phyloP scores from a whole-genome alignment of 2,797 vertebrate species.

The Myotis vivesi region DNA sequence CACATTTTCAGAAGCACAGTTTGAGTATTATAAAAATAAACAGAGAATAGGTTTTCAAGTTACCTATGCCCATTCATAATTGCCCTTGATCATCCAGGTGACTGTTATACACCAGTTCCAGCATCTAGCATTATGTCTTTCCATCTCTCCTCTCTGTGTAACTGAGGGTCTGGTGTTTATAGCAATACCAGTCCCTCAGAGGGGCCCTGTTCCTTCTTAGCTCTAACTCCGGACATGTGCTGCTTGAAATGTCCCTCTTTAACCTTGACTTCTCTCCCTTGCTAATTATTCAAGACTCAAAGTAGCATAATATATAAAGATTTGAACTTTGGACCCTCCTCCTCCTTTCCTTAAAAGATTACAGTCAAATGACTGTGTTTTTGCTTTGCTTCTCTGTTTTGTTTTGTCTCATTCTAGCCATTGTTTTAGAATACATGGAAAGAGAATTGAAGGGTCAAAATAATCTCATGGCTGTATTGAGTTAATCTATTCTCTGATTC shows the following conservation, averaged over 20 bases:
- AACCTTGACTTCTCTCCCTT: background rate
- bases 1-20: background rate
- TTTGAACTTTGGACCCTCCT: background rate
- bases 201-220: background rate
- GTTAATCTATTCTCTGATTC: constrained; percentile 5
- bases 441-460: background rate
- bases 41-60: background rate
- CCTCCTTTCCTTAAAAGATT: background rate
- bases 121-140: background rate
- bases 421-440: background rate
- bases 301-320: background rate
- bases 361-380: background rate
- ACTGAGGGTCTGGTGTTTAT: background rate
- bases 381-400: background rate
- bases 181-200: background rate
- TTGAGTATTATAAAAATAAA: background rate
- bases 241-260: background rate
- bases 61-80: background rate
- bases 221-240: background rate
- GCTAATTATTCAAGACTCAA: background rate
- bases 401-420: background rate
- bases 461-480: background rate
- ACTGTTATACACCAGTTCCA: background rate
- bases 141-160: background rate
- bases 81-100: background rate